Evolutionary conservation across 2,113 vertebrate genomes (phyloP).

Genomic region (Hippocampus comes): DNA sequence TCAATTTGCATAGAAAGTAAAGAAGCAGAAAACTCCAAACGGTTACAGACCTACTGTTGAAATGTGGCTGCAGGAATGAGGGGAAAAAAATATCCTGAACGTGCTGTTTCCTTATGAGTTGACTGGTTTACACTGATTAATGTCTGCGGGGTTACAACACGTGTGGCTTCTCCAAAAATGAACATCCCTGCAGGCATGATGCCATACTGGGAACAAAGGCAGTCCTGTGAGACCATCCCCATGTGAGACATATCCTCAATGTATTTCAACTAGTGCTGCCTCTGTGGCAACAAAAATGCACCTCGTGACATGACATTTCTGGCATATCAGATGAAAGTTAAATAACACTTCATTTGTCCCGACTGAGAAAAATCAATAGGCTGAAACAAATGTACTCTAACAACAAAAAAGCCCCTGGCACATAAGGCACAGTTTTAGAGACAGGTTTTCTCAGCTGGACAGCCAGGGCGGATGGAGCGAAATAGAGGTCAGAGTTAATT

Average conservation of each 20-base stretch:
- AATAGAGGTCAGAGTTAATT: slow-evolving; percentile 3
- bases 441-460: background rate
- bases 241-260: slow-evolving; percentile 11
- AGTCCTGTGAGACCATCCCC: slow-evolving; percentile 24
- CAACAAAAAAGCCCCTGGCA: background rate
- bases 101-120: background rate
- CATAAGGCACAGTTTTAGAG: background rate
- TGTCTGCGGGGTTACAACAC: background rate
- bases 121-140: background rate
- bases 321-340: slow-evolving; percentile 35
- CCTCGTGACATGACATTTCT: slow-evolving; percentile 39
- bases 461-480: slow-evolving; percentile 5
- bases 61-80: background rate
- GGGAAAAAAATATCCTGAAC: no score
- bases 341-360: background rate
- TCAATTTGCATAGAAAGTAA: background rate
- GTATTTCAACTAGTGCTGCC: slow-evolving; percentile 14
- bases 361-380: slow-evolving; percentile 41
- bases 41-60: background rate
- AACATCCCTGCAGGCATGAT: slow-evolving; percentile 10
- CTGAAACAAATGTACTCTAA: slow-evolving; percentile 15
- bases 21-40: background rate
- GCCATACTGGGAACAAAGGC: slow-evolving; percentile 24
- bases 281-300: slow-evolving; percentile 25
- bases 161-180: slow-evolving; percentile 9